These are phyloP conservation scores for Xylocampa areola DNA, from an alignment of 2,888 invertebrate species.

Conservation along the genomic window DNA sequence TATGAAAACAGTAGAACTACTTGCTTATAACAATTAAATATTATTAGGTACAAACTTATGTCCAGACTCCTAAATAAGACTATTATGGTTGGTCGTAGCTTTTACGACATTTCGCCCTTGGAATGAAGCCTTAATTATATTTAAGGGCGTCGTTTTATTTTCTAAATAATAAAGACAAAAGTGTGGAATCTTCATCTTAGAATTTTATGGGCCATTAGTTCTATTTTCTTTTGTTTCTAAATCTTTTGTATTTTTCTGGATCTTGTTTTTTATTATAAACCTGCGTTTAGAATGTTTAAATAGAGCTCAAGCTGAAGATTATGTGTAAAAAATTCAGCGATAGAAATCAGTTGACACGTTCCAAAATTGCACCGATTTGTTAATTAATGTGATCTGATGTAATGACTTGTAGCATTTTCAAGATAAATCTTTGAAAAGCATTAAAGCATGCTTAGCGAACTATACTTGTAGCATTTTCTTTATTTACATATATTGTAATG, in stretches of 20 bases:
- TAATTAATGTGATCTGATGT: too few species aligned
- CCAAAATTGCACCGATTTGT: too few species aligned
- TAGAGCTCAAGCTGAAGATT: too few species aligned
- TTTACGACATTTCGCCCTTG: slow-evolving; percentile 41
- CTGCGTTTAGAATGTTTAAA: too few species aligned
- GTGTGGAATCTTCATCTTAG: slow-evolving; percentile 13
- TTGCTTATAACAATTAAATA: slow-evolving; percentile 38
- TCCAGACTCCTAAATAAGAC: slow-evolving; percentile 47
- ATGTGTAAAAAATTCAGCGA: too few species aligned
- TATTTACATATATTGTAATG: too few species aligned
- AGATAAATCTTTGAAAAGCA: too few species aligned
- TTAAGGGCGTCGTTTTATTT: slow-evolving; percentile 42
- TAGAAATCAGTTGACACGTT: too few species aligned
- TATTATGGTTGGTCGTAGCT: slow-evolving; percentile 37
- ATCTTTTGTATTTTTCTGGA: slow-evolving; percentile 5
- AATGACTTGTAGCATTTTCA: too few species aligned
- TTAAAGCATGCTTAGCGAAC: too few species aligned
- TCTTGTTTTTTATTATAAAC: neutral
- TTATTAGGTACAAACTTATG: slow-evolving; percentile 29
- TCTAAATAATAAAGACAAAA: slow-evolving; percentile 49
- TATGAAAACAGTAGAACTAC: slow-evolving; percentile 38
- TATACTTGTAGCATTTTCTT: too few species aligned
- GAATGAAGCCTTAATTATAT: slow-evolving; percentile 46
- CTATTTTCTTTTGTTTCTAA: slow-evolving; percentile 10
- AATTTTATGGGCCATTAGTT: slow-evolving; percentile 20